Evolutionary conservation across 1,140 invertebrate species (phyloP).

Genomic region (Pollicipes pollicipes): DNA sequence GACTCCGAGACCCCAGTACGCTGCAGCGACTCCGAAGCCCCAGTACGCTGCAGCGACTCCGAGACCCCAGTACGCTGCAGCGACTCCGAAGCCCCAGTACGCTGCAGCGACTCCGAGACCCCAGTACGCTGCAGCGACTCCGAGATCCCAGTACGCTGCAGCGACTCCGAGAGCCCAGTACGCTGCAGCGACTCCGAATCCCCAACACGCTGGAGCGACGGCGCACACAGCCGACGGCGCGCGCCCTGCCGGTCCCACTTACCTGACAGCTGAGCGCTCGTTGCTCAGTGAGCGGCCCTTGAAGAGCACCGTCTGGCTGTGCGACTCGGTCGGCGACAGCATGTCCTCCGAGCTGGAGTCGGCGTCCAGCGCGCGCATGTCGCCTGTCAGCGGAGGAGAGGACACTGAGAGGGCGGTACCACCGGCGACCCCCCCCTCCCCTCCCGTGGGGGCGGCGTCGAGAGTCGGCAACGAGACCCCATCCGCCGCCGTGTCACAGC

Average conservation of each 20-base stretch:
- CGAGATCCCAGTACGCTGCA: not conserved
- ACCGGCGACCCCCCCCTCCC: too few relatives aligned
- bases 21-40: too few relatives aligned
- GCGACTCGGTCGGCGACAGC: conserved; percentile 30
- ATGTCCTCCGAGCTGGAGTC: conserved; percentile 57
- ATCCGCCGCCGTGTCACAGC: not conserved
- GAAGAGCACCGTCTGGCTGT: conserved; percentile 29
- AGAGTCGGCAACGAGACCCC: not conserved
- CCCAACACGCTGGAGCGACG: not conserved
- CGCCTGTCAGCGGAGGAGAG: conserved; percentile 28
- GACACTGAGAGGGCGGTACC: conserved; percentile 4
- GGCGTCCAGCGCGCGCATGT: conserved; percentile 46
- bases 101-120: too few relatives aligned
- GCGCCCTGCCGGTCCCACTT: not conserved
- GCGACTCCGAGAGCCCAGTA: conserved; percentile 15
- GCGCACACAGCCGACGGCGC: not conserved
- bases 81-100: too few relatives aligned
- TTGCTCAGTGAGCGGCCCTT: conserved; percentile 16
- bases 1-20: too few relatives aligned
- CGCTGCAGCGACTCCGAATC: conserved; percentile 10
- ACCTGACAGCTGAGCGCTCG: conserved; percentile 14
- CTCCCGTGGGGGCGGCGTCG: conserved; percentile 8
- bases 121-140: too few relatives aligned
- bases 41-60: too few relatives aligned
- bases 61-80: too few relatives aligned